Base-by-base conservation (phyloP, 1,140 invertebrate genomes). In the Drosophila mojavensis region DNA sequence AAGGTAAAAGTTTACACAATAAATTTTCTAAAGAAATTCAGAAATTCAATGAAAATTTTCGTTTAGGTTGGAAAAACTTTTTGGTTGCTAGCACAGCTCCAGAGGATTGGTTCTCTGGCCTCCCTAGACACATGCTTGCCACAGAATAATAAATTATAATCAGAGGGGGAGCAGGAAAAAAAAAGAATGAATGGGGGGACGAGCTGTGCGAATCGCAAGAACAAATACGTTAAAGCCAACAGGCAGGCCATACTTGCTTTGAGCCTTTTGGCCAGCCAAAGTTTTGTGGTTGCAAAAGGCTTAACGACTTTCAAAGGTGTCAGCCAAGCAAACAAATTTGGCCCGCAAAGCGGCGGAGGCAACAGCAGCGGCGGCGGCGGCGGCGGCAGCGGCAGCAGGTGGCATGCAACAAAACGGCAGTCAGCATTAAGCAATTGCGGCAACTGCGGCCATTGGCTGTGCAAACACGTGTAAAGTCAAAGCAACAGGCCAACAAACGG, bases 251-350 rank as follows among this genome's bases (percentile, higher is more conserved):
- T 39, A 39, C 36, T 39, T 76, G 82, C 82, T 86, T 86, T 85
- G 82, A 82, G 50, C 75, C 79, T 81, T 76, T 77, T 51, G 67
- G 62, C 61, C 28, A 28, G 60, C 6, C 54, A 60, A 41, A 69
- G 39, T 55, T 39, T 69, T 63, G 67, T 28, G 24, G 39, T 55
- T 63, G 33, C 20, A 17, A 53, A 17, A 50, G 51, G 17, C 54
- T 45, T 69, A 62, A 69, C 43, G 56, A 68, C 55, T 58, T 69
- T 68, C 61, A 79, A 86, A 85, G 79, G 75, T 85, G 83, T 79
- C 75, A 85, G 75, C 72, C 66, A 82, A 82, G 83, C 83, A 86
- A 85, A 85, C 75, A 85, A 84, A 80, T 83, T 74, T 75, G 70
- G 53, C 26, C 56, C 62, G 64, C 50, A 76, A 79, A 72, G 77